Base-by-base conservation (phyloP, 2,888 invertebrate species). In the Schizotus pectinicornis region DNA sequence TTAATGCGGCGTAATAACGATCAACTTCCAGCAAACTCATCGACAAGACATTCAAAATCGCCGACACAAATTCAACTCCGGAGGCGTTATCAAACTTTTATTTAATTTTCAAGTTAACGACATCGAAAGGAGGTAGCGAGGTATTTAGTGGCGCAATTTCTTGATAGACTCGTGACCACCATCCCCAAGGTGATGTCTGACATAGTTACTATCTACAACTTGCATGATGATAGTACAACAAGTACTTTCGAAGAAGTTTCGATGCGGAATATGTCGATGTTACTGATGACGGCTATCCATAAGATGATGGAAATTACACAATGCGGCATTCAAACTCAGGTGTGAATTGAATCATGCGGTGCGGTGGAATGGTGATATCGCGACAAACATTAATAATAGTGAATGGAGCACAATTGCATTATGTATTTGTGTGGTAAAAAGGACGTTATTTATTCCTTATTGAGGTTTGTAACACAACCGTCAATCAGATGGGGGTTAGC, bases 301-400 rank as follows among this genome's bases (percentile, higher is more conserved):
- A 22, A 22, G 5, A 22, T 22, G 22, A 22, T 5, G 22, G 2
- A 22, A 22, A 22, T 22, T 22, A 22, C 22, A 13, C 7, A 14
- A 14, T 7, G 41, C 32, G 8, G 11, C 31, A 43, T 43, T 32
- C 43, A 43, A 6, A 9, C 43, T 33, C 32, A 43, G 32, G 43
- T 43, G 31, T 6, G 11, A 31, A 45, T 45, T 45, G 7, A 45
- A 45, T 45, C 33, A 43, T 43, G 30, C 43, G 11, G 31, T 9
- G 31, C 7, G 11, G 7, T 7, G 7, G 22, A 22, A 31, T 11
- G 32, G 33, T 41, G 41, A 41, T 13, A 41, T 22, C 41, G n/a
- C 41, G 33, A 5, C 32, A 9, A 41, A 50, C 50, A 50, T 54
- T 54, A 47, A 54, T 54, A 46, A 46, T 45, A 12, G 9, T 13